Conservation (phyloP, 2,888 invertebrate genomes). For the Syritta pipiens region DNA sequence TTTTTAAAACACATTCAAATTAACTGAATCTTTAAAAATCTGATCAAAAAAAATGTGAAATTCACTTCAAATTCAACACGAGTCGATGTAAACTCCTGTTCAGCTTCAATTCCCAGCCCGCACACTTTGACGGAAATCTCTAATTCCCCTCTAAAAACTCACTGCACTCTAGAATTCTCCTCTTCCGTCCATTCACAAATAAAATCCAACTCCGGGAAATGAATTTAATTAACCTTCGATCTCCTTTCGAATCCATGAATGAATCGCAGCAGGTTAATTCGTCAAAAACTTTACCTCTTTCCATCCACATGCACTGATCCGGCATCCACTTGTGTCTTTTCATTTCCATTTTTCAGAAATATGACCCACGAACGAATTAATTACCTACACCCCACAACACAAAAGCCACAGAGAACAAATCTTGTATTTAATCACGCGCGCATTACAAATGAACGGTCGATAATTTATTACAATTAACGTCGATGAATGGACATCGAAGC, state of each 20-base stretch:
- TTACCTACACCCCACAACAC: background rate
- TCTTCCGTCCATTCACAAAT: too few relatives aligned
- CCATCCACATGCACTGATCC: background rate
- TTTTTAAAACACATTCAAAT: too few relatives aligned
- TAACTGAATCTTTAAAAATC: too few relatives aligned
- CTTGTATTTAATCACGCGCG: constrained; percentile 57
- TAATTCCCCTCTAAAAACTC: too few relatives aligned
- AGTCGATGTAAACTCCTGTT: too few relatives aligned
- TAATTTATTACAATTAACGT: constrained; percentile 63
- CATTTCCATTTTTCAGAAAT: constrained; percentile 40
- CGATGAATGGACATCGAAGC: constrained; percentile 38
- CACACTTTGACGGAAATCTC: too few relatives aligned
- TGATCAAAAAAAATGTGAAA: too few relatives aligned
- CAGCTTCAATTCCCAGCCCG: too few relatives aligned
- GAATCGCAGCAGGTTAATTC: constrained; percentile 31
- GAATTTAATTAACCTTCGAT: too few relatives aligned
- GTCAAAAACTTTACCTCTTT: constrained; percentile 11
- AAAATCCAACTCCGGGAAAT: too few relatives aligned
- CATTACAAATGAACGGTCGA: constrained; percentile 53
- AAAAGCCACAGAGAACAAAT: constrained; percentile 33
- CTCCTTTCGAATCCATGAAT: constrained; percentile 1
- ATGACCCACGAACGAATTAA: constrained; percentile 36
- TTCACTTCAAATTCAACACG: too few relatives aligned
- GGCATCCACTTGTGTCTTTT: constrained; percentile 24
- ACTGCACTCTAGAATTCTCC: too few relatives aligned